Evolutionary conservation across 2,888 invertebrate genomes (phyloP).

Genomic region (Microctonus brassicae): DNA sequence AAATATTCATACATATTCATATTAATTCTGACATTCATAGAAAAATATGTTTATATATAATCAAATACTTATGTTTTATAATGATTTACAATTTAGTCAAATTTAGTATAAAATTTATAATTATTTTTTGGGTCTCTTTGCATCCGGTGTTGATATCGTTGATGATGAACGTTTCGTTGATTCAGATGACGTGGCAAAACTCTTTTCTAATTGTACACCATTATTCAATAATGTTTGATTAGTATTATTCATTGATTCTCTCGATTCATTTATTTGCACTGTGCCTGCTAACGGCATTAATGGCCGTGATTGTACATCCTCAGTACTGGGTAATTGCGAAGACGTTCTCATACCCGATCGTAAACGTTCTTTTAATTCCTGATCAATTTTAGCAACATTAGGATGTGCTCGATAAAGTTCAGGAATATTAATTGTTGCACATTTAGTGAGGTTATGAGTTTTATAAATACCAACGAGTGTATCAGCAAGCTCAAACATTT

Average conservation of each 20-base stretch:
- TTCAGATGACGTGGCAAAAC: neutral
- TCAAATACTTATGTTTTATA: neutral
- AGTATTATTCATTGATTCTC: neutral
- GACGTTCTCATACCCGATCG: neutral
- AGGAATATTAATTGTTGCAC: constrained; percentile 75
- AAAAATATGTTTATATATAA: neutral
- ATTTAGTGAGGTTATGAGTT: constrained; percentile 88
- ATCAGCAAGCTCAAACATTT: constrained; percentile 97
- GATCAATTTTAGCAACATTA: constrained; percentile 5
- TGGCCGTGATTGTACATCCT: neutral
- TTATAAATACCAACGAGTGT: constrained; percentile 96
- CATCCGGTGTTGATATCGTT: neutral
- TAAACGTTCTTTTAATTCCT: neutral
- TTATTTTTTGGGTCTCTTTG: neutral
- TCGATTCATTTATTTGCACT: neutral
- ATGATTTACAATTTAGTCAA: neutral
- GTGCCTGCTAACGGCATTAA: neutral
- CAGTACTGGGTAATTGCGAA: neutral
- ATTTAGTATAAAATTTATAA: neutral
- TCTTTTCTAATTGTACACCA: neutral
- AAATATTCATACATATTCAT: neutral
- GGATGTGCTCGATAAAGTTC: neutral
- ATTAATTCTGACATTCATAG: neutral
- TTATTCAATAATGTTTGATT: neutral
- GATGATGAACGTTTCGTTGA: neutral